These are phyloP conservation scores for Polydrusus pterygomalis DNA, from an alignment of 2,888 invertebrate genomes.

Conservation along the genomic window DNA sequence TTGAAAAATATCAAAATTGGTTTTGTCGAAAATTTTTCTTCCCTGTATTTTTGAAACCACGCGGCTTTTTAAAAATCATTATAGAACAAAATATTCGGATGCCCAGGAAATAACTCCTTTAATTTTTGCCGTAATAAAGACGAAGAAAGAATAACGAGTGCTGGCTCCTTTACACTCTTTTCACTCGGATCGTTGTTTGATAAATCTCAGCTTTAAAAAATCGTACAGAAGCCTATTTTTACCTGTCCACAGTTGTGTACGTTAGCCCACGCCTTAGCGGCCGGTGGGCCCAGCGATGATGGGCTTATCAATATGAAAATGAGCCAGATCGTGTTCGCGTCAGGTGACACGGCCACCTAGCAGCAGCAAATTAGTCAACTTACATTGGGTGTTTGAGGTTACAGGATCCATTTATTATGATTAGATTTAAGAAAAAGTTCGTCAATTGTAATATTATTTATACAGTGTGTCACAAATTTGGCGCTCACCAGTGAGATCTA, in stretches of 20 bases:
- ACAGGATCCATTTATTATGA: conserved; percentile 34
- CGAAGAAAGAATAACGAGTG: too few relatives aligned
- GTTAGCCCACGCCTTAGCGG: conserved; percentile 41
- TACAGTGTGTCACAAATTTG: background rate
- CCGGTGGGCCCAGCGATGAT: conserved; percentile 48
- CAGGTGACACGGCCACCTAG: conserved; percentile 55
- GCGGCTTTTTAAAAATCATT: too few relatives aligned
- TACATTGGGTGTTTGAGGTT: conserved; percentile 45
- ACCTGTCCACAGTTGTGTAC: conserved; percentile 52
- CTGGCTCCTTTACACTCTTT: too few relatives aligned
- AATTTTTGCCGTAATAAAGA: too few relatives aligned
- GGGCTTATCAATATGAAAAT: conserved; percentile 54
- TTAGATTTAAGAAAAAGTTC: conserved; percentile 15
- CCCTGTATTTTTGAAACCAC: too few relatives aligned
- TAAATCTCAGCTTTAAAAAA: conserved; percentile 40
- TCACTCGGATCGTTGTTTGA: background rate
- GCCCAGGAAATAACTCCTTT: too few relatives aligned
- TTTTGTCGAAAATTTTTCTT: too few relatives aligned
- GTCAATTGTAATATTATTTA: background rate
- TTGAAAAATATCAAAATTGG: too few relatives aligned
- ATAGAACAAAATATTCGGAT: too few relatives aligned
- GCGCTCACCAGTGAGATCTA: too few relatives aligned
- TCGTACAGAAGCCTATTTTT: conserved; percentile 53
- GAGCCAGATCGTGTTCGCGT: conserved; percentile 49
- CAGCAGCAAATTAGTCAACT: conserved; percentile 51